Evolutionary conservation across 2,888 invertebrate genomes (phyloP), one percentile per base, ranked within the genome.

Genomic region (Patella depressa): DNA sequence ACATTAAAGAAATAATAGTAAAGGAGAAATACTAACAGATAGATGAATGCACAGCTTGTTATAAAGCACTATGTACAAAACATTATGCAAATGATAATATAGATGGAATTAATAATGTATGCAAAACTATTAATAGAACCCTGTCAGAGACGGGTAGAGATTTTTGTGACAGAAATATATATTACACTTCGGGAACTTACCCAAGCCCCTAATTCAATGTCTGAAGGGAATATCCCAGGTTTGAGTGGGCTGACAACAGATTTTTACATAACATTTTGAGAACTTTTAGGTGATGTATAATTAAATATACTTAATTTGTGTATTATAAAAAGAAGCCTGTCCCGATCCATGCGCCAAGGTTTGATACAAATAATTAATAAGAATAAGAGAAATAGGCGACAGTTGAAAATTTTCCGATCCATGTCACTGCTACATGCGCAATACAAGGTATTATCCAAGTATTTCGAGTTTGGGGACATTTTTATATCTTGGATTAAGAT

Each of bases 341-440:
- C 80, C 19, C 65, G 71, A n/a, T 70, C 75, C n/a, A 76, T 75
- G 57, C 76, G 79, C 59, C 24, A 57, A 14, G 71, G 72, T 55
- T 73, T 74, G 57, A 78, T 82, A 15, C 24, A 24, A 24, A 24
- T 24, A 24, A 24, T 24, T 24, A 0, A 24, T 24, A 24, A 24
- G 24, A 24, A 24, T 24, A 24, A 24, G 24, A 24, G 24, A 24
- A 24, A 24, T 24, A 24, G 24, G 24, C 24, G 72, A n/a, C 17
- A 78, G 72, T 72, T 85, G 70, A 81, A 83, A 79, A 79, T 78
- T 71, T 84, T 81, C 70, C 69, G 84, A 34, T 84, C 84, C 4
- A 85, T 85, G 45, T 83, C 83, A 7, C 65, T 84, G 7, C 71
- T 84, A 53, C 82, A 84, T 77, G 53, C 80, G 12, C 83, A 85